Evolutionary conservation across 2,888 invertebrate species (phyloP).

Genomic region (Homarus gammarus): DNA sequence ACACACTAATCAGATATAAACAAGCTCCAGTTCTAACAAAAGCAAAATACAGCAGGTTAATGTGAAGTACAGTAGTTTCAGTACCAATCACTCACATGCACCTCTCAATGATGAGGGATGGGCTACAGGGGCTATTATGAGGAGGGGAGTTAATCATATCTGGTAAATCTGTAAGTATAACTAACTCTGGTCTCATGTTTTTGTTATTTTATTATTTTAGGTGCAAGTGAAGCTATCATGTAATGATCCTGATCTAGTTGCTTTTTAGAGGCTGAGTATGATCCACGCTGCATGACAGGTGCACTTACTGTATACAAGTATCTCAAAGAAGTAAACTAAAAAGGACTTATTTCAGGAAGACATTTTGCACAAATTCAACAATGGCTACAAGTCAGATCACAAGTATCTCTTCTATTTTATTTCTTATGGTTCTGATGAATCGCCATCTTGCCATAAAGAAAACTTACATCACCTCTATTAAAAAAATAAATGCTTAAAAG

Average conservation of each 20-base stretch:
- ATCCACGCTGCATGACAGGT: too few relatives aligned
- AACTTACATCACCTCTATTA: slow-evolving; percentile 17
- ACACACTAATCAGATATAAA: background rate
- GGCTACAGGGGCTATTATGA: too few relatives aligned
- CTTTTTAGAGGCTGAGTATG: too few relatives aligned
- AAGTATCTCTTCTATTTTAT: background rate
- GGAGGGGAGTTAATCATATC: too few relatives aligned
- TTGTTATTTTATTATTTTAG: too few relatives aligned
- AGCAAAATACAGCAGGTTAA: background rate
- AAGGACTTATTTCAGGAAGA: background rate
- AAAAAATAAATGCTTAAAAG: slow-evolving; percentile 47
- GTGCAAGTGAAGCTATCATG: too few relatives aligned
- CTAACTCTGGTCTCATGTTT: too few relatives aligned
- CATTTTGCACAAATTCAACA: slow-evolving; percentile 1
- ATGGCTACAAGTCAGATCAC: background rate
- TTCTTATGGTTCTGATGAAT: background rate
- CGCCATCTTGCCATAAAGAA: slow-evolving; percentile 7
- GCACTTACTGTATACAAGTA: too few relatives aligned
- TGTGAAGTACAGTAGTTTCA: background rate
- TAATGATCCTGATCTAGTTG: background rate
- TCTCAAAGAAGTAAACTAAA: background rate
- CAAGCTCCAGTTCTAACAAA: background rate
- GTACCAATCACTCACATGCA: background rate
- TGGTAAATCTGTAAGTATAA: too few relatives aligned
- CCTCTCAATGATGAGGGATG: too few relatives aligned